Evolutionary conservation across 2,888 invertebrate genomes (phyloP), one percentile per base, ranked within the genome.

Genomic region (Aradus depressus): DNA sequence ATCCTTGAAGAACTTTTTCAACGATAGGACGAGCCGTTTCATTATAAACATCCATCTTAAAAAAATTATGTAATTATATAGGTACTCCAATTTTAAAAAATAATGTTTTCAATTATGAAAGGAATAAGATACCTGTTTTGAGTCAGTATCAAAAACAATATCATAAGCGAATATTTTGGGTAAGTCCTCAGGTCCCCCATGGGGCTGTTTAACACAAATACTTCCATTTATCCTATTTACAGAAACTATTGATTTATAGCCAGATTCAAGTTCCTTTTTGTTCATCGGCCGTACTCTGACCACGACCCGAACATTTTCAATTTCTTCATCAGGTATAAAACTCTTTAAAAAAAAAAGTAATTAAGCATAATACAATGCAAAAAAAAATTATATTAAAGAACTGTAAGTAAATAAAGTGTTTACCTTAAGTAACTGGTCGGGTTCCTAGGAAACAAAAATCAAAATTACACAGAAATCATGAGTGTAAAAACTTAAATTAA

Each of bases 11-110:
- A 2, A 96, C 95, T 69, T 93, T 92, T 58, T 96, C 92, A 3
- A 98, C 92, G 59, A 99, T 93, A 0, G 96, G 96, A 45, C 92
- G 79, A 0, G 97, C 97, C 1, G 95, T 90, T 64, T 91, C 83
- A 61, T 96, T 87, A 72, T 98, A 98, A 47, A 99, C 80, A 69
- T 96, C 95, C 68, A 91, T 76, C 79, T 90, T 69, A 8, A 67
- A 67, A 44, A 14, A 37, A 37, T n/a, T 12, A 8, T 37, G 6
- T 37, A n/a, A n/a, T 37, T 37, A 37, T 6, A n/a, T 37, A 37
- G 14, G 14, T 37, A 6, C 37, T 10, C 16, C 14, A 37, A 6
- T 37, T 14, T 14, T 14, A 12, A 37, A 10, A 10, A 37, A 14
- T 10, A 10, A 10, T 28, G 8, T 28, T 8, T 8, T 19, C 6